Base-by-base conservation (phyloP, 2,888 invertebrate species). In the Sycophila texana region DNA sequence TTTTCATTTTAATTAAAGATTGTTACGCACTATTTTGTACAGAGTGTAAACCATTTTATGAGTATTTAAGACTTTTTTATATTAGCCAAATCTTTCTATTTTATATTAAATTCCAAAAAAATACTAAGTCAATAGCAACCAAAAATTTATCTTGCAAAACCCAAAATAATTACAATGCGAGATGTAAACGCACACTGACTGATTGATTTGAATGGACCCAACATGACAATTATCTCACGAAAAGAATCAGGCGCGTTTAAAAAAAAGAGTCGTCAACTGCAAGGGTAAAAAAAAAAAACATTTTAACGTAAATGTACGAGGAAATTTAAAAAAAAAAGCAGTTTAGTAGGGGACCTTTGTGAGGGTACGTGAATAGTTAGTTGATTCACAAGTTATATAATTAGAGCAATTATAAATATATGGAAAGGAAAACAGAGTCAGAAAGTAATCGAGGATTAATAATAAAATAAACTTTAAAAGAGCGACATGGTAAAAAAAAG, bases 91-190 rank as follows among this genome's bases (percentile, higher is more conserved):
- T 72, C 53, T 77, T 79, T 79, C 60, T 77, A 71, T 79, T 77
- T 79, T 77, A 72, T 74, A 67, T 71, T 79, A 18, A 66, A 71
- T 77, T 77, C 58, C 67, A 79, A 72, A 39, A 66, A 68, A 63
- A 77, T 74, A 74, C 81, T 81, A 81, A 81, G 79, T 81, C 81
- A 81, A 81, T 81, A 81, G 74, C 73, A 74, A 81, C 77, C 77
- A 81, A 79, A 81, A 81, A 77, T 68, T 77, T 72, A 71, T 68
- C 77, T 79, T 73, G 72, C 77, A 74, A 77, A 39, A 39, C 39
- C 74, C 57, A 51, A 74, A 72, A 77, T 74, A 58, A 73, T 66
- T 74, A 30, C n/a, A 74, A 79, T 51, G 76, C 65, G 60, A 77
- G 79, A 77, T 77, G 20, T 65, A 67, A 77, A 72, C 79, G 81